Conservation (phyloP, 2,888 invertebrate species). For the Microctonus hyperodae region DNA sequence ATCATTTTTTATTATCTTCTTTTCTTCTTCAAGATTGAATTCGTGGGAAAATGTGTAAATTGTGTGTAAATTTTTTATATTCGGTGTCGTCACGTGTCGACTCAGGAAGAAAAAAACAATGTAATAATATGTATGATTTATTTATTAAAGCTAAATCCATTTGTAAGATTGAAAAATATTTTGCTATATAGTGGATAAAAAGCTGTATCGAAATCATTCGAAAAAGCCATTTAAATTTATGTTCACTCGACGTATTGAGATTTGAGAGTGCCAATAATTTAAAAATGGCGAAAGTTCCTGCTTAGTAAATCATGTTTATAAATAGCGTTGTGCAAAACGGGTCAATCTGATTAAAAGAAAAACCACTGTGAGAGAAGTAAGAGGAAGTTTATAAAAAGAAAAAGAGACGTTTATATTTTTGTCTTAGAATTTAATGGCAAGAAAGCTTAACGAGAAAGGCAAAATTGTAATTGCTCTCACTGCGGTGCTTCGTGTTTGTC, state of each 20-base stretch:
- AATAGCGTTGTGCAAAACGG: background rate
- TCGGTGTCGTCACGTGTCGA: too few relatives aligned
- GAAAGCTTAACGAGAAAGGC: slow-evolving; percentile 27
- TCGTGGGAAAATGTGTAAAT: background rate
- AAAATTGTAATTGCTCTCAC: slow-evolving; percentile 17
- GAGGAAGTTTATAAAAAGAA: background rate
- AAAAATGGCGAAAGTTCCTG: background rate
- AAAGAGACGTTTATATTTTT: slow-evolving; percentile 16
- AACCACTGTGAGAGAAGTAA: background rate
- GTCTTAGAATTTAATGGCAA: slow-evolving; percentile 20
- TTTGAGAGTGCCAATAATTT: background rate
- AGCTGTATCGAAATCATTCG: background rate
- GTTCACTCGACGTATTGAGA: background rate
- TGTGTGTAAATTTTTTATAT: background rate
- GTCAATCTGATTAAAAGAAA: background rate
- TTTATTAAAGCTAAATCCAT: background rate
- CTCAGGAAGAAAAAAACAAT: too few relatives aligned
- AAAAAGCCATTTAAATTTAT: background rate
- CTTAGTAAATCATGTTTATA: background rate
- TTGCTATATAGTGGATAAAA: too few relatives aligned
- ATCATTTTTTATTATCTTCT: too few relatives aligned
- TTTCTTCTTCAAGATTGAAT: background rate
- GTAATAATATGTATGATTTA: too few relatives aligned
- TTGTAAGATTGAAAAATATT: too few relatives aligned
- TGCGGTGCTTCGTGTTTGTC: slow-evolving; percentile 5